Percentiles rank a stretch among this genome's conserved stretches.
Conservation (phyloP, 1,140 invertebrate genomes). For the Steinernema feltiae region DNA sequence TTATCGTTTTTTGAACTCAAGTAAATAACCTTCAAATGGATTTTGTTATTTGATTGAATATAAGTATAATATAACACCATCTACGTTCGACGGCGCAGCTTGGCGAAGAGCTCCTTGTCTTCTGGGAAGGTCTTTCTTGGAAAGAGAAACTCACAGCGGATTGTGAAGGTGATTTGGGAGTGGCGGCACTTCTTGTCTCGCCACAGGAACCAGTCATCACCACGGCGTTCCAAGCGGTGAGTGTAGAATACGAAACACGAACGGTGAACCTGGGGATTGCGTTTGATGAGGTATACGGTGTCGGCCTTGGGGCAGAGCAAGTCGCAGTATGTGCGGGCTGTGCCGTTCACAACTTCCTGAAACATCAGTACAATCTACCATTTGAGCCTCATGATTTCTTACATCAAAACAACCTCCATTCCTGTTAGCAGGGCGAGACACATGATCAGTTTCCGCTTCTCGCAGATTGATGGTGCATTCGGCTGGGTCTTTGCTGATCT, state of each 20-base stretch:
- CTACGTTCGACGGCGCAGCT: slow-evolving; percentile 21
- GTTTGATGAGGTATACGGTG: slow-evolving; percentile 53
- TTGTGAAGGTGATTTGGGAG: slow-evolving; percentile 49
- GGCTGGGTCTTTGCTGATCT: slow-evolving; percentile 41
- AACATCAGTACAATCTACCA: background rate
- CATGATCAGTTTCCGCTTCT: slow-evolving; percentile 42
- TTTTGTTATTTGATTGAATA: background rate
- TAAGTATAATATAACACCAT: slow-evolving; percentile 10
- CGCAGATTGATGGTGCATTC: slow-evolving; percentile 41
- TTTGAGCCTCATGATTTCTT: slow-evolving; percentile 1
- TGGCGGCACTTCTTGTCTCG: slow-evolving; percentile 48
- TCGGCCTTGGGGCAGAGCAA: slow-evolving; percentile 49
- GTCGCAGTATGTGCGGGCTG: slow-evolving; percentile 48
- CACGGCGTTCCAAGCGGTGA: slow-evolving; percentile 46
- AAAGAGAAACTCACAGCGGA: slow-evolving; percentile 49
- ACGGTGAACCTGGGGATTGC: slow-evolving; percentile 47
- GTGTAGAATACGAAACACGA: slow-evolving; percentile 52
- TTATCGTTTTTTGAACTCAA: slow-evolving; percentile 5
- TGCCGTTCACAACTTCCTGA: slow-evolving; percentile 44
- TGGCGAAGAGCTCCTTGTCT: slow-evolving; percentile 44
- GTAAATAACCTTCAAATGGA: too few relatives aligned
- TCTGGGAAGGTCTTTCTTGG: slow-evolving; percentile 37
- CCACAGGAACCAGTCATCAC: slow-evolving; percentile 49
- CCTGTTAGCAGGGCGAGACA: slow-evolving; percentile 22
- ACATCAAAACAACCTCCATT: slow-evolving; percentile 48